Evolutionary conservation across 2,888 invertebrate species (phyloP).

Genomic region (Dilophus febrilis): DNA sequence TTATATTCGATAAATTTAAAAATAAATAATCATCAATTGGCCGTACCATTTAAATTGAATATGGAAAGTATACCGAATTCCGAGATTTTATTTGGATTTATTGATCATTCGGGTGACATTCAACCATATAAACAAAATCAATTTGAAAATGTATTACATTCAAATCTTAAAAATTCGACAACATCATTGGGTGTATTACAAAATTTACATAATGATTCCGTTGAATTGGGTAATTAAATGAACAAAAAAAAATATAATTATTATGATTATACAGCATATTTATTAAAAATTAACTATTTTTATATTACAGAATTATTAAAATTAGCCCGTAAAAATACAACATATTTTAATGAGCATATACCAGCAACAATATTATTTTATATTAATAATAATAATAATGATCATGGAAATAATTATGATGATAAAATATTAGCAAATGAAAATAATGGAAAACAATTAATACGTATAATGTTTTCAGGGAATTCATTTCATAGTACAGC

Average conservation of each 20-base stretch:
- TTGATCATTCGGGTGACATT: too few species aligned
- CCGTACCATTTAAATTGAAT: neutral
- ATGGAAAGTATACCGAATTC: neutral
- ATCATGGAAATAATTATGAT: too few species aligned
- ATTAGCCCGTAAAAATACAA: constrained; percentile 20
- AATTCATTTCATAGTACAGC: constrained; percentile 35
- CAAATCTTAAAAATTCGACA: neutral
- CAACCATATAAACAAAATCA: too few species aligned
- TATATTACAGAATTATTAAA: constrained; percentile 17
- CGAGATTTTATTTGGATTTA: too few species aligned
- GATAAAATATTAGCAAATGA: too few species aligned
- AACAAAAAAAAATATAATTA: too few species aligned
- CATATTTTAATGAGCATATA: constrained; percentile 22
- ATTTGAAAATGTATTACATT: neutral
- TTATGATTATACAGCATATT: constrained; percentile 18
- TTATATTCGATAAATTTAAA: constrained; percentile 19
- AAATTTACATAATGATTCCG: neutral
- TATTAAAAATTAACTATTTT: neutral
- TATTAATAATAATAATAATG: constrained; percentile 6
- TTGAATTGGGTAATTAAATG: neutral
- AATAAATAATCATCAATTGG: constrained; percentile 10
- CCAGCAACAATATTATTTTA: constrained; percentile 20
- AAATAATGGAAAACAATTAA: constrained; percentile 13
- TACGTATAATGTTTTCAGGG: constrained; percentile 29
- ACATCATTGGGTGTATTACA: neutral